phyloP scores from a whole-genome alignment of 2,797 vertebrate genomes.

The Micromesistius poutassou region DNA sequence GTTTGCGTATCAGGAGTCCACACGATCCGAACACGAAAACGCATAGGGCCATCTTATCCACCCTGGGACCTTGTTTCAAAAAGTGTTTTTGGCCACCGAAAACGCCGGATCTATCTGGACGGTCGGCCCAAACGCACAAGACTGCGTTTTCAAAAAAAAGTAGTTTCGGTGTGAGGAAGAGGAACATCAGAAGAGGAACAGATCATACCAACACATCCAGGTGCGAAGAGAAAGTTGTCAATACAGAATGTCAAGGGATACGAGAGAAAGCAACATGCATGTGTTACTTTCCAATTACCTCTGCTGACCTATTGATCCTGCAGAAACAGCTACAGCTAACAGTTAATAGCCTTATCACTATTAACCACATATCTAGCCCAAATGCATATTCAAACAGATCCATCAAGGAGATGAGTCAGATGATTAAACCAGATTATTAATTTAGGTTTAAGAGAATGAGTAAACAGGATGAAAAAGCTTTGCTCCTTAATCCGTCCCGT shows the following conservation, averaged over 20 bases:
- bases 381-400: not conserved
- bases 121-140: too few species aligned
- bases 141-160: too few species aligned
- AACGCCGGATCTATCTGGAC: too few species aligned
- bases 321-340: not conserved
- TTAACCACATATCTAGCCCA: not conserved
- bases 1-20: too few species aligned
- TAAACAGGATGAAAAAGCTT: conserved; percentile 15
- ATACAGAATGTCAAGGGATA: too few species aligned
- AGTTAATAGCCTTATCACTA: not conserved
- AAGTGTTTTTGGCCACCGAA: too few species aligned
- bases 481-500: conserved; percentile 16
- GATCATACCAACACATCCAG: not conserved
- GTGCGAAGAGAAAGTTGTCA: not conserved
- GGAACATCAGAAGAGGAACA: not conserved
- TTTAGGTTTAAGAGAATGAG: conserved; percentile 12
- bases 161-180: too few species aligned
- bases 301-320: not conserved
- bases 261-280: not conserved
- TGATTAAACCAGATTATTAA: not conserved
- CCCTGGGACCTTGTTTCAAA: too few species aligned
- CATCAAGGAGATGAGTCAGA: not conserved
- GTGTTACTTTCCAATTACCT: not conserved
- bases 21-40: too few species aligned
- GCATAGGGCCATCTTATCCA: too few species aligned